Conservation (phyloP, 2,113 vertebrate species). For the Bos javanicus region DNA sequence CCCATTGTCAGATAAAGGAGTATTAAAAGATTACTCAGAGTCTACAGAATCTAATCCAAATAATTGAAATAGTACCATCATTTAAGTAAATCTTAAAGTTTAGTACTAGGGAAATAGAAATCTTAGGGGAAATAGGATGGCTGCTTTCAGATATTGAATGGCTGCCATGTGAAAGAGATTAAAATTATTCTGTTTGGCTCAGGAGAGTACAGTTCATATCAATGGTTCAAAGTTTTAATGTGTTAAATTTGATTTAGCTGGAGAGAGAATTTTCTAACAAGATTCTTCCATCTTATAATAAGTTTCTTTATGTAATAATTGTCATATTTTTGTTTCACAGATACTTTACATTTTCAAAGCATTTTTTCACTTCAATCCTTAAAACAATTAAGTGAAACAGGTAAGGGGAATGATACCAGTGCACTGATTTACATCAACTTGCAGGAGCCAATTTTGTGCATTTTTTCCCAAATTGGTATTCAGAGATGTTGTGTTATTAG, state of each 20-base stretch:
- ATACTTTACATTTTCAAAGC: not conserved
- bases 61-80: not conserved
- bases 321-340: not conserved
- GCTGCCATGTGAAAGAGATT: not conserved
- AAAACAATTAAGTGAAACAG: not conserved
- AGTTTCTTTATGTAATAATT: not conserved
- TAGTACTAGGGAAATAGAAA: not conserved
- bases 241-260: not conserved
- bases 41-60: not conserved
- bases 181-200: not conserved
- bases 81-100: not conserved
- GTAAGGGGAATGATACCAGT: not conserved
- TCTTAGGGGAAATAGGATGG: not conserved
- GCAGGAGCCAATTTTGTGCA: not conserved
- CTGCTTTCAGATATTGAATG: not conserved
- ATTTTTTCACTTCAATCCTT: not conserved
- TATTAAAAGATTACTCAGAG: not conserved
- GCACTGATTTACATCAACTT: not conserved
- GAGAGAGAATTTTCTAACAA: not conserved
- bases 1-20: not conserved
- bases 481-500: not conserved
- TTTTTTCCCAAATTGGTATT: not conserved
- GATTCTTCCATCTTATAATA: not conserved
- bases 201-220: not conserved
- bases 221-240: not conserved